A percentile compares a stretch with the other conserved stretches of the same genome.
Conservation (phyloP, 2,797 vertebrate genomes). For the Microchirus variegatus region DNA sequence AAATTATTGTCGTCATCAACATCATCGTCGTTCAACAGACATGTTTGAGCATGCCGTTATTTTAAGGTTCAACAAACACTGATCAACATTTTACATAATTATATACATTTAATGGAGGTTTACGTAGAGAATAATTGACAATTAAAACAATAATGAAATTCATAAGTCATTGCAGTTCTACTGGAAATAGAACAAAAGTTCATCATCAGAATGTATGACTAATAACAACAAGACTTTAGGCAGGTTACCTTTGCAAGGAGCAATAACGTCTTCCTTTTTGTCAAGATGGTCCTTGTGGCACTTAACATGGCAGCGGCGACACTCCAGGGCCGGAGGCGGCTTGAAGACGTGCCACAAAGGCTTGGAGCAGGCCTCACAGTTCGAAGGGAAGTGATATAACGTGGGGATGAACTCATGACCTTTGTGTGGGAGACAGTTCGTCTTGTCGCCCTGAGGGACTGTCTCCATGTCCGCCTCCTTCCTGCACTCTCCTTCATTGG, state of each 20-base stretch:
- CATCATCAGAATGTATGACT: not conserved
- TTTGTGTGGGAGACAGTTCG: slow-evolving; percentile 96
- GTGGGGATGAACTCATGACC: slow-evolving; percentile 99
- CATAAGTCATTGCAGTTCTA: too few species aligned
- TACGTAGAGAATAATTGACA: too few species aligned
- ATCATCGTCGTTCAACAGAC: too few species aligned
- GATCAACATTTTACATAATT: too few species aligned
- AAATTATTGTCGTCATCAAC: too few species aligned
- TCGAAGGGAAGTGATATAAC: slow-evolving; percentile 97
- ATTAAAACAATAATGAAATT: too few species aligned
- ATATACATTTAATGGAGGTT: too few species aligned
- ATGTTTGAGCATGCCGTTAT: too few species aligned
- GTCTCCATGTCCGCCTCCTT: slow-evolving; percentile 93
- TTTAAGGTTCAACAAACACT: too few species aligned
- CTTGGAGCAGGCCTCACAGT: slow-evolving; percentile 98
- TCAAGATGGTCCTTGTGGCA: slow-evolving; percentile 99
- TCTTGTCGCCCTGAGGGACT: slow-evolving; percentile 91
- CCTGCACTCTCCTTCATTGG: slow-evolving; percentile 98
- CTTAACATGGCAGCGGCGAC: slow-evolving; percentile 98
- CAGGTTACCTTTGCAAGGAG: slow-evolving; percentile 94
- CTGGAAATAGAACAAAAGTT: too few species aligned
- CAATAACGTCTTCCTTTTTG: slow-evolving; percentile 97
- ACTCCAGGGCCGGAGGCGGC: slow-evolving; percentile 95
- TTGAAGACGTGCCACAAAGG: slow-evolving; percentile 99
- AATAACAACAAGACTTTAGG: too few species aligned